phyloP scores from a whole-genome alignment of 2,113 vertebrate genomes.

The Anoura caudifer region DNA sequence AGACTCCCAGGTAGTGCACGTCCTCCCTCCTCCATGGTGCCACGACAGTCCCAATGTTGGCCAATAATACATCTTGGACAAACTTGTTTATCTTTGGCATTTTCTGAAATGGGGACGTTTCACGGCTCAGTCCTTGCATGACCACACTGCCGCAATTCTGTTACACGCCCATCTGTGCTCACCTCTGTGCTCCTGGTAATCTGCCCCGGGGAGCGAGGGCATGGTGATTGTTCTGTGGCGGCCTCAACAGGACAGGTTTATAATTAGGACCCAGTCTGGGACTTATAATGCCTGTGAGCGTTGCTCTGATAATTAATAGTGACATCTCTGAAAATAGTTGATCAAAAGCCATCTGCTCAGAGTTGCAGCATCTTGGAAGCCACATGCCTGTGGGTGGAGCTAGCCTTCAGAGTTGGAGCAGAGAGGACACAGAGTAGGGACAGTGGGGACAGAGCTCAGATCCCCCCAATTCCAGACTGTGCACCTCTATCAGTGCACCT shows the following conservation, averaged over 20 bases:
- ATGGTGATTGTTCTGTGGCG: not conserved
- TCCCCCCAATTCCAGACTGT: not conserved
- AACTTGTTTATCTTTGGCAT: not conserved
- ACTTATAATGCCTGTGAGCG: conserved; percentile 22
- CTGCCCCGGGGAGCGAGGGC: not conserved
- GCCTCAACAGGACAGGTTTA: not conserved
- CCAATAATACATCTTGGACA: not conserved
- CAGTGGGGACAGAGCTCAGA: not conserved
- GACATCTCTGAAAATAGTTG: conserved; percentile 35
- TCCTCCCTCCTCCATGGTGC: not conserved
- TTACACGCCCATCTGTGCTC: not conserved
- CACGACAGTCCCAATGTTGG: not conserved
- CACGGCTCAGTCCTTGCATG: rapidly evolving
- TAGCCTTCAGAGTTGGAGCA: not conserved
- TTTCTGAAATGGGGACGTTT: not conserved
- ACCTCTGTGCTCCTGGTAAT: too few species aligned
- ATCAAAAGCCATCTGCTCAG: conserved; percentile 68
- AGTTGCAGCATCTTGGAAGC: conserved; percentile 9
- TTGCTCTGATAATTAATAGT: conserved; percentile 72
- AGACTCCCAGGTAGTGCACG: not conserved
- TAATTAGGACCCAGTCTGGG: conserved; percentile 34
- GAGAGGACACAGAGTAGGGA: not conserved
- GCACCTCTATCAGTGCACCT: rapidly evolving
- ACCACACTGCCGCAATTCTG: rapidly evolving
- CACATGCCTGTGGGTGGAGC: rapidly evolving